phyloP scores from a whole-genome alignment of 2,797 vertebrate species.

The Lagorchestes hirsutus region DNA sequence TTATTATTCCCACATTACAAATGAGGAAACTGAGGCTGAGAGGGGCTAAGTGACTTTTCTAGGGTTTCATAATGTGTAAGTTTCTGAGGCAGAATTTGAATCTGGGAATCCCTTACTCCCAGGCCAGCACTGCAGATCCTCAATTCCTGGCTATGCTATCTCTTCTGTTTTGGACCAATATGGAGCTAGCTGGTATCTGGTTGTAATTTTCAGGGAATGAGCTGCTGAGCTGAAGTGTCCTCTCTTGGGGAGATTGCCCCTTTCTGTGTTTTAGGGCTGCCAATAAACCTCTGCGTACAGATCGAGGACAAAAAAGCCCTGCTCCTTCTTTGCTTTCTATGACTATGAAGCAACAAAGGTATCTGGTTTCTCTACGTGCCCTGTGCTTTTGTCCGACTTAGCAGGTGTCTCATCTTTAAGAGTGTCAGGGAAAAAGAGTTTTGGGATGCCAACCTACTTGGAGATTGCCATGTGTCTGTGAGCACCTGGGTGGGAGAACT shows the following conservation, averaged over 20 bases:
- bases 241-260: neutral
- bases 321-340: neutral
- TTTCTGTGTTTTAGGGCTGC: neutral
- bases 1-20: neutral
- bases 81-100: neutral
- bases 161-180: neutral
- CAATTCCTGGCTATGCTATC: neutral
- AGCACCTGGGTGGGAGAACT: neutral
- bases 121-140: neutral
- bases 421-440: neutral
- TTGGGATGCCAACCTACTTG: neutral
- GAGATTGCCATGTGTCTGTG: neutral
- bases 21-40: neutral
- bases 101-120: neutral
- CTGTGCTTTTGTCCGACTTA: neutral
- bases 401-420: neutral
- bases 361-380: neutral
- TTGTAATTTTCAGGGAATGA: constrained; percentile 10
- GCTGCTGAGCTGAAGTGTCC: neutral
- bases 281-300: neutral
- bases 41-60: neutral
- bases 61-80: neutral
- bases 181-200: neutral
- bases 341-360: neutral
- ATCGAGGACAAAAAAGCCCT: neutral